phyloP scores from a whole-genome alignment of 30 jellyfish, hydroid and myxozoan genomes.

The Aurelia sp. region DNA sequence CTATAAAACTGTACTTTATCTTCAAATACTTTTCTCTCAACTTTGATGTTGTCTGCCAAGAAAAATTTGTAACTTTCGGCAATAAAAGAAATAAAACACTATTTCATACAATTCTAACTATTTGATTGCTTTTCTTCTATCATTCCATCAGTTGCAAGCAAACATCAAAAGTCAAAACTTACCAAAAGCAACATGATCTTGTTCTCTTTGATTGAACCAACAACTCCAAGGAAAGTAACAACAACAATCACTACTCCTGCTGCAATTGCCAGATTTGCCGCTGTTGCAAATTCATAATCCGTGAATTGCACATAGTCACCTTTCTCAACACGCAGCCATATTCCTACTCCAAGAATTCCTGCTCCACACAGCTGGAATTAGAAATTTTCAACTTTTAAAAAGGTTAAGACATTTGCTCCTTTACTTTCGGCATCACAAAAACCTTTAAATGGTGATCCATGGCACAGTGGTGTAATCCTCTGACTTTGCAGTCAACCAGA shows the following conservation, averaged over 20 bases:
- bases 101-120: too few relatives aligned
- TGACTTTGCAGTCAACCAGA: too few relatives aligned
- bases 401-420: too few relatives aligned
- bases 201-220: conserved; percentile 91
- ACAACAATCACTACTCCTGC: conserved; percentile 80
- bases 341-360: conserved; percentile 91
- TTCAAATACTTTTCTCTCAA: too few relatives aligned
- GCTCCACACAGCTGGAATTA: conserved; percentile 79
- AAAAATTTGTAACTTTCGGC: too few relatives aligned
- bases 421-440: too few relatives aligned
- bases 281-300: conserved; percentile 79
- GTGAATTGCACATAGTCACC: conserved; percentile 82
- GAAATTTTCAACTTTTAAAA: neutral
- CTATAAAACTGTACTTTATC: too few relatives aligned
- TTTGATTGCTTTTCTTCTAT: too few relatives aligned
- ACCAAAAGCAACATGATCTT: conserved; percentile 75
- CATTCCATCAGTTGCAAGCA: neutral
- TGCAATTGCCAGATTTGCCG: conserved; percentile 85
- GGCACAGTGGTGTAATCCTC: too few relatives aligned
- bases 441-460: too few relatives aligned
- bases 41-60: too few relatives aligned
- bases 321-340: conserved; percentile 90
- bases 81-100: too few relatives aligned
- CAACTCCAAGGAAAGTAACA: conserved; percentile 89
- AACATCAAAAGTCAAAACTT: neutral